Evolutionary conservation across 2,797 vertebrate genomes (phyloP).

Genomic region (Rhinophrynus dorsalis): DNA sequence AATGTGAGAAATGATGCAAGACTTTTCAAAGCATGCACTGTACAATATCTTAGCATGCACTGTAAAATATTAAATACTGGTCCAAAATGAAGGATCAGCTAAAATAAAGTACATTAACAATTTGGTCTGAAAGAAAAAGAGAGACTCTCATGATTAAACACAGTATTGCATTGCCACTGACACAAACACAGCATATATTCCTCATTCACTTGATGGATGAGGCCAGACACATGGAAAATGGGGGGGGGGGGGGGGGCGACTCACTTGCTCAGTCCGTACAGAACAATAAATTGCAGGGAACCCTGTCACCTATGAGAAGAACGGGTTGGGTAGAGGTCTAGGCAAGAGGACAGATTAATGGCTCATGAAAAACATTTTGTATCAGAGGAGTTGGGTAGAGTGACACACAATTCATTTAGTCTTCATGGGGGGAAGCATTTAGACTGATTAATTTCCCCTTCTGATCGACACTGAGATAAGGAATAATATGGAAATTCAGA

Average conservation of each 20-base stretch:
- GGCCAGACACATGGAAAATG: background rate
- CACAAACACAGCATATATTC: background rate
- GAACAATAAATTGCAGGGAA: conserved; percentile 19
- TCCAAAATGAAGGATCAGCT: background rate
- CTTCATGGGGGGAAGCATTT: conserved; percentile 12
- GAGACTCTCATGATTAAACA: conserved; percentile 24
- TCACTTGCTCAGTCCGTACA: background rate
- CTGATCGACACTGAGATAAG: conserved; percentile 20
- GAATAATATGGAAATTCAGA: conserved; percentile 38
- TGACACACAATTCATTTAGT: conserved; percentile 34
- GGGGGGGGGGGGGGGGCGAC: background rate
- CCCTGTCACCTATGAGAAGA: conserved; percentile 16
- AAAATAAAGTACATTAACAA: background rate
- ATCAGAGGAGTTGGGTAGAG: conserved; percentile 1
- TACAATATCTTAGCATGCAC: no score
- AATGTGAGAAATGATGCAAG: no score
- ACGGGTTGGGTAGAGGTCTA: conserved; percentile 25
- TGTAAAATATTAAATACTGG: no score
- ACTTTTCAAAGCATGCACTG: no score
- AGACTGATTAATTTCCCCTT: conserved; percentile 25
- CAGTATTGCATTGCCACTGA: background rate
- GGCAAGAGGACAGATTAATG: conserved; percentile 23
- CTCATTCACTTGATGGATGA: background rate
- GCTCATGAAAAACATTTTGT: conserved; percentile 22
- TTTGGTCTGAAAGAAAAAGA: background rate